Evolutionary conservation across 1,140 invertebrate genomes (phyloP), one percentile per base, ranked within the genome.

Genomic region (Macrobrachium nipponense): DNA sequence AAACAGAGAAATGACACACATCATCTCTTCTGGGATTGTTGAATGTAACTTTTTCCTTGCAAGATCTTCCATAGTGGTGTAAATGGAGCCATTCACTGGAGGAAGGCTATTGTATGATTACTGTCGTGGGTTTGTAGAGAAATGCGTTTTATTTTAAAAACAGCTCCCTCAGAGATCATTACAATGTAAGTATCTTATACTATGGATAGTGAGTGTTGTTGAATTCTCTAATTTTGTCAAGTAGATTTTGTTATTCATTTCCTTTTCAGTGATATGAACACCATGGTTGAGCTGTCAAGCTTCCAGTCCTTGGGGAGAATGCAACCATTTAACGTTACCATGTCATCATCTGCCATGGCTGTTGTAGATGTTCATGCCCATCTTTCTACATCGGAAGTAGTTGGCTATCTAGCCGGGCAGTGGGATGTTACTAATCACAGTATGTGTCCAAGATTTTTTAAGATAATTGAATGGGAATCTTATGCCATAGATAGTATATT

Each of bases 341-440:
- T 98, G 80, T 95, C 95, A 77, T 96, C 96, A 6, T 98, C 97
- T 90, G 96, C 96, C 18, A 94, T 96, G 81, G 92, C 98, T 60
- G 92, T 98, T 8, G 95, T 98, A 89, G 97, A 99, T 92, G 95
- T 98, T 88, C 98, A 99, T 90, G 97, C 96, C 90, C 97, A 98
- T 91, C 92, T 98, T 86, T 97, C 96, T 20, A 95, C 95, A 88
- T 95, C 95, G 89, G 97, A 99, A 93, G 95, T 98, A 44, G 96
- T 96, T 90, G 98, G 98, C 5, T 99, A 98, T 91, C 91, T 99
- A 36, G 97, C 95, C 79, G 98, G 98, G 36, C 95, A 95, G 70
- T 99, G 98, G 98, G 97, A 98, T 92, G 94, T 97, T 68, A 97
- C 97, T 91, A 94, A 94, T 89, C 97, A 99, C 89, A 97, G 97